phyloP scores from a whole-genome alignment of 2,797 vertebrate genomes.

The Echiichthys vipera region DNA sequence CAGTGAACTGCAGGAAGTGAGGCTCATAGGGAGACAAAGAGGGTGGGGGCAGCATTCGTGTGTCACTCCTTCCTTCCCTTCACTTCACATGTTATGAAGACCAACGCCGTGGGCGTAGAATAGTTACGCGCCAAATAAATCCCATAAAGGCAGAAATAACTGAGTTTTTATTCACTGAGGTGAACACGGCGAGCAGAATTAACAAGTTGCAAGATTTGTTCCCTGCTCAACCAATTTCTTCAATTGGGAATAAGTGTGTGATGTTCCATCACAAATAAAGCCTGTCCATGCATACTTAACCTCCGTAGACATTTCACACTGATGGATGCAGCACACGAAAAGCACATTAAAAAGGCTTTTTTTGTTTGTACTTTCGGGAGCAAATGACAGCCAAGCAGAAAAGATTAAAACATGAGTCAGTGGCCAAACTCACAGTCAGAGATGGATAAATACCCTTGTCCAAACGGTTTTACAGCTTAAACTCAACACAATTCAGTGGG shows the following conservation, averaged over 20 bases:
- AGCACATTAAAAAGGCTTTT: constrained; percentile 27
- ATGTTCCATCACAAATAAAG: constrained; percentile 69
- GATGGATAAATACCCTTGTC: constrained; percentile 25
- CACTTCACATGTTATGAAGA: constrained; percentile 56
- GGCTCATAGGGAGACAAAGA: constrained; percentile 47
- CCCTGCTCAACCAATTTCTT: constrained; percentile 72
- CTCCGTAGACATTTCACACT: constrained; percentile 29
- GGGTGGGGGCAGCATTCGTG: constrained; percentile 49
- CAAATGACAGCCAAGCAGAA: constrained; percentile 39
- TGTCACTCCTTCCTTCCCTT: constrained; percentile 57
- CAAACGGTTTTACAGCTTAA: constrained; percentile 29
- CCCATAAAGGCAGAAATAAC: constrained; percentile 71
- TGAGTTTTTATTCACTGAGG: constrained; percentile 57
- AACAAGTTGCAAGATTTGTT: constrained; percentile 63
- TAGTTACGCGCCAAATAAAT: constrained; percentile 53
- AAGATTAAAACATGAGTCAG: constrained; percentile 28
- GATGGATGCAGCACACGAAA: constrained; percentile 51
- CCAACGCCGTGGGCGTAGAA: constrained; percentile 42
- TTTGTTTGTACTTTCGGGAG: constrained; percentile 15
- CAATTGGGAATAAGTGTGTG: constrained; percentile 69
- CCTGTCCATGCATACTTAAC: constrained; percentile 61
- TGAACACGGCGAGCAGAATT: constrained; percentile 64
- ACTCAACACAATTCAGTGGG: constrained; percentile 16
- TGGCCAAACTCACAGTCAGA: constrained; percentile 18
- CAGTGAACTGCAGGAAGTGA: constrained; percentile 27